A percentile compares a stretch with the other conserved stretches of the same genome.
Conservation (phyloP, 1,140 invertebrate genomes). For the Alviniconcha marisindica region DNA sequence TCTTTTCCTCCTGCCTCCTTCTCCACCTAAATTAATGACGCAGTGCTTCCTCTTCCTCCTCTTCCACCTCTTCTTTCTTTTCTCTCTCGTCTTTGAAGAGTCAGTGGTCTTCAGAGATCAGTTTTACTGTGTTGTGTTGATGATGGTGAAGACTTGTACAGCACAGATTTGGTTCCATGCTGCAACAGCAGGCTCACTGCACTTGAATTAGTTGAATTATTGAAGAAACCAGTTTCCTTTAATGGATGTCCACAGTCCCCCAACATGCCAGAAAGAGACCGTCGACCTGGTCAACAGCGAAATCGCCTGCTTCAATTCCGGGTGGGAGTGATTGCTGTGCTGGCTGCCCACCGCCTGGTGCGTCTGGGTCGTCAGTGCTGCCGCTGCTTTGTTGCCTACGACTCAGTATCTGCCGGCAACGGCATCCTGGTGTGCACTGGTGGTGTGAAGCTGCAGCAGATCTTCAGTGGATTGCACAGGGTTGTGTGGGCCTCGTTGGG, state of each 20-base stretch:
- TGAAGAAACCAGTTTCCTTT: background rate
- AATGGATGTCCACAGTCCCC: slow-evolving; percentile 19
- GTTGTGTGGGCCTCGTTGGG: too few species aligned
- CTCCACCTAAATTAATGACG: too few species aligned
- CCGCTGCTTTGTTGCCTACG: slow-evolving; percentile 67
- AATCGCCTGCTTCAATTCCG: slow-evolving; percentile 66
- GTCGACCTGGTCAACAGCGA: slow-evolving; percentile 38
- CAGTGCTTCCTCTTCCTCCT: too few species aligned
- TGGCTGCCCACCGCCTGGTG: slow-evolving; percentile 69
- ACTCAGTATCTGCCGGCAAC: slow-evolving; percentile 57
- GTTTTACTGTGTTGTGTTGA: too few species aligned
- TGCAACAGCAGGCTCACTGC: background rate
- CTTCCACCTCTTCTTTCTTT: too few species aligned
- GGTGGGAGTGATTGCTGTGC: slow-evolving; percentile 65
- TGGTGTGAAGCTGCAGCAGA: slow-evolving; percentile 44
- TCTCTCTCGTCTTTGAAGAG: too few species aligned
- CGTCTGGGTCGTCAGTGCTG: slow-evolving; percentile 52
- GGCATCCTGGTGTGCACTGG: slow-evolving; percentile 66
- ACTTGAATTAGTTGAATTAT: background rate
- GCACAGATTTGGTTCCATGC: background rate
- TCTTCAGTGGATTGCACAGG: too few species aligned
- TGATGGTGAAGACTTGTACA: too few species aligned
- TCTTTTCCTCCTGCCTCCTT: too few species aligned
- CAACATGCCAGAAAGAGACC: slow-evolving; percentile 52
- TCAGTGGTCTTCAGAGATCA: too few species aligned